A percentile compares a stretch with the other conserved stretches of the same genome.
These are phyloP conservation scores for Opisthograptis luteolata DNA, from an alignment of 2,888 invertebrate genomes.

Conservation along the genomic window DNA sequence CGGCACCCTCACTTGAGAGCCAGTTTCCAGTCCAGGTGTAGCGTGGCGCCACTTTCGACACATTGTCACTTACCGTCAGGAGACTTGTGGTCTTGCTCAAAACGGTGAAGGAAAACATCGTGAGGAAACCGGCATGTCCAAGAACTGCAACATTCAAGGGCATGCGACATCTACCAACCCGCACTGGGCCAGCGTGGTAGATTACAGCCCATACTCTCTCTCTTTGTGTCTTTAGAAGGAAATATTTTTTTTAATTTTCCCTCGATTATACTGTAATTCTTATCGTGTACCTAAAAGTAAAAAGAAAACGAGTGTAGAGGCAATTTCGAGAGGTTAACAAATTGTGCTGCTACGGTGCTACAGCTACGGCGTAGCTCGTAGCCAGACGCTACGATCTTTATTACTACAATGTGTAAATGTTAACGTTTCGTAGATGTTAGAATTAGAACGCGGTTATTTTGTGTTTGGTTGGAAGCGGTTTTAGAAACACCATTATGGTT, in stretches of 20 bases:
- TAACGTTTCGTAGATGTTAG: slow-evolving; percentile 55
- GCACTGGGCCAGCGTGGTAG: no score
- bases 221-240: no score
- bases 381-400: slow-evolving; percentile 67
- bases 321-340: slow-evolving; percentile 76
- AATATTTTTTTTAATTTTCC: slow-evolving; percentile 41
- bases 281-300: slow-evolving; percentile 44
- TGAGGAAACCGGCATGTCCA: no score
- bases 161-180: no score
- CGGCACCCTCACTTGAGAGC: no score
- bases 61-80: no score
- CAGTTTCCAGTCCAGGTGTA: no score
- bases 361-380: slow-evolving; percentile 60
- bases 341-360: slow-evolving; percentile 68
- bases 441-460: slow-evolving; percentile 39
- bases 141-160: no score
- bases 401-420: slow-evolving; percentile 68
- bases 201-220: no score
- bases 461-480: slow-evolving; percentile 21
- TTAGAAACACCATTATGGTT: slow-evolving; percentile 22
- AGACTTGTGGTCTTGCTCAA: no score
- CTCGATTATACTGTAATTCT: slow-evolving; percentile 64
- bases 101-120: no score
- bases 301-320: slow-evolving; percentile 56
- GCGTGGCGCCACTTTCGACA: no score